Conservation (phyloP, 2,113 vertebrate genomes). For the Gavialis gangeticus region DNA sequence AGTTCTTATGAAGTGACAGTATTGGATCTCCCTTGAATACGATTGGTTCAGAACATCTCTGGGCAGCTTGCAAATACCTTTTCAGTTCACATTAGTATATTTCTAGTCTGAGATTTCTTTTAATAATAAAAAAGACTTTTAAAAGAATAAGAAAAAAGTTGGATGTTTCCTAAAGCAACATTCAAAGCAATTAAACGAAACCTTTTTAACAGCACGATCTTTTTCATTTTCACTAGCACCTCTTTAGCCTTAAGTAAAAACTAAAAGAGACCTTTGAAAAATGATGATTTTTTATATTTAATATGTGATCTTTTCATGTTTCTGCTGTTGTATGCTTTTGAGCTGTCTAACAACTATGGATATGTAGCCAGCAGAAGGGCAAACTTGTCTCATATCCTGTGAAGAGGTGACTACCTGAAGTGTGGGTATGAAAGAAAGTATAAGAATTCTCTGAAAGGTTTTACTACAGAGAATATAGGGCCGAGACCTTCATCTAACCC, state of each 20-base stretch:
- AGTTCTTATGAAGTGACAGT: constrained; percentile 33
- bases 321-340: constrained; percentile 81
- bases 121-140: constrained; percentile 61
- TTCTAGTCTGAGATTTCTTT: constrained; percentile 73
- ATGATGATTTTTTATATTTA: constrained; percentile 80
- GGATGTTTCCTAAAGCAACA: constrained; percentile 78
- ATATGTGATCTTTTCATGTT: constrained; percentile 81
- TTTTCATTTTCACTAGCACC: constrained; percentile 72
- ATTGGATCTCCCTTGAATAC: constrained; percentile 39
- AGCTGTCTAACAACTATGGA: constrained; percentile 78
- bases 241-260: constrained; percentile 79
- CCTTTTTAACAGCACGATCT: constrained; percentile 74
- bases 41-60: constrained; percentile 52
- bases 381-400: constrained; percentile 77
- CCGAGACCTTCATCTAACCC: constrained; percentile 85
- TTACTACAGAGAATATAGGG: constrained; percentile 81
- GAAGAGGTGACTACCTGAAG: constrained; percentile 85
- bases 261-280: constrained; percentile 79
- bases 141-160: constrained; percentile 69
- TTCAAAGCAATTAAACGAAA: constrained; percentile 82
- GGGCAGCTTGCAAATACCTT: constrained; percentile 64
- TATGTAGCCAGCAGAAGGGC: constrained; percentile 73
- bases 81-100: constrained; percentile 69
- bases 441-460: constrained; percentile 82
- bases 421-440: constrained; percentile 80